Conservation (phyloP, 2,797 vertebrate species). For the Ctenopoma kingsleyae region DNA sequence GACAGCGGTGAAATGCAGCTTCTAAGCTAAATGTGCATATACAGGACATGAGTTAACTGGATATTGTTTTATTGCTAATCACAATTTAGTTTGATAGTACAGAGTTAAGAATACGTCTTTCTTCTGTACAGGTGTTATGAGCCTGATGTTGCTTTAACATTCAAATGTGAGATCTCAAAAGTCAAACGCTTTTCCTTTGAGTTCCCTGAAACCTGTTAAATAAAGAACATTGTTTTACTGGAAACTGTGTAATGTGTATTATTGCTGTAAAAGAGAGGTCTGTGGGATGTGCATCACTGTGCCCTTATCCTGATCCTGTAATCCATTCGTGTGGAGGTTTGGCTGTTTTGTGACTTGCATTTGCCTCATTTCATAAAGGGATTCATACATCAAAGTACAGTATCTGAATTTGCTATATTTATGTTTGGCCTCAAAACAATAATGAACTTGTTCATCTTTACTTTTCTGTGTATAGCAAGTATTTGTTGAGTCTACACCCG, state of each 20-base stretch:
- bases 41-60: constrained; percentile 58
- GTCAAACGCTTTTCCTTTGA: constrained; percentile 50
- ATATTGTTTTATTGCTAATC: constrained; percentile 78
- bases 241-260: constrained; percentile 72
- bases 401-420: constrained; percentile 42
- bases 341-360: constrained; percentile 48
- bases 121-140: constrained; percentile 46
- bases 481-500: constrained; percentile 24
- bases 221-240: constrained; percentile 69
- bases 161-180: constrained; percentile 55
- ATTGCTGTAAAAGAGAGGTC: constrained; percentile 77
- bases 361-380: constrained; percentile 58
- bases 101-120: constrained; percentile 51
- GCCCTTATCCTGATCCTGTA: constrained; percentile 43
- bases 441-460: constrained; percentile 7
- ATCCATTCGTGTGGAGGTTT: constrained; percentile 54
- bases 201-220: constrained; percentile 78
- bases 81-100: constrained; percentile 65
- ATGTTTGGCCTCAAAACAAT: constrained; percentile 64
- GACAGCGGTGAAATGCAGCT: constrained; percentile 70
- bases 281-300: constrained; percentile 56
- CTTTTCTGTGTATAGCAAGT: constrained; percentile 11
- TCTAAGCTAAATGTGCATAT: constrained; percentile 65
- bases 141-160: constrained; percentile 75
- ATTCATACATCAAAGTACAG: constrained; percentile 34